Percentiles rank a stretch among this genome's conserved stretches.
These are phyloP conservation scores for Drosophila asahinai DNA, from an alignment of 1,140 invertebrate genomes.

Conservation along the genomic window DNA sequence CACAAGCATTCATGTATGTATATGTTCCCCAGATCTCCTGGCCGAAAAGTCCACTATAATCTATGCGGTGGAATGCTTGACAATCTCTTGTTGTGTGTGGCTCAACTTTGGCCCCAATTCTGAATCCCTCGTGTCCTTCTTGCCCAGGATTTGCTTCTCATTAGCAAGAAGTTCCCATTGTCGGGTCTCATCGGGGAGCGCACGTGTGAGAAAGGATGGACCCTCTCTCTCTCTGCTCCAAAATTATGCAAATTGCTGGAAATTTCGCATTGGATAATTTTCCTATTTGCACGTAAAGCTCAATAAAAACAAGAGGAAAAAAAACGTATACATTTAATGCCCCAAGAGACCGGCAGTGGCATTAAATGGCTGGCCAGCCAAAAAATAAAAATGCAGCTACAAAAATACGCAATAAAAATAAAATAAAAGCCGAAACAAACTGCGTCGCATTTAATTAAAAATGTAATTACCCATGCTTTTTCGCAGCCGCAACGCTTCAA, in stretches of 20 bases:
- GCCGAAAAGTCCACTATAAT: conserved; percentile 34
- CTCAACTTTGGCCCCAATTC: conserved; percentile 23
- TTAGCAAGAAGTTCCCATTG: conserved; percentile 38
- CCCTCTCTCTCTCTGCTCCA: background rate
- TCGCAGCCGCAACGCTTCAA: conserved; percentile 24
- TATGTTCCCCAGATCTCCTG: background rate
- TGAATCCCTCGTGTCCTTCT: conserved; percentile 28
- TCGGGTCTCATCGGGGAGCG: conserved; percentile 1
- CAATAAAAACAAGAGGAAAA: conserved; percentile 25
- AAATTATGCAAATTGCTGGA: conserved; percentile 47
- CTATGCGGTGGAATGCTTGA: conserved; percentile 37
- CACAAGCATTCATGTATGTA: conserved; percentile 4
- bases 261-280: conserved; percentile 55
- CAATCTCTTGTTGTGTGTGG: conserved; percentile 42
- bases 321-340: conserved; percentile 26
- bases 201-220: conserved; percentile 48
- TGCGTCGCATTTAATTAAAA: conserved; percentile 51
- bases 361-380: conserved; percentile 31
- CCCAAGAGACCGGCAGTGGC: conserved; percentile 17
- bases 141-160: conserved; percentile 37
- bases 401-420: conserved; percentile 42
- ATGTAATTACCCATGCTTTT: conserved; percentile 49
- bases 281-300: conserved; percentile 44
- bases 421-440: conserved; percentile 42
- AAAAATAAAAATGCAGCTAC: conserved; percentile 30